Evolutionary conservation across 1,140 invertebrate genomes (phyloP), one percentile per base, ranked within the genome.

Genomic region (Trichogramma pretiosum): DNA sequence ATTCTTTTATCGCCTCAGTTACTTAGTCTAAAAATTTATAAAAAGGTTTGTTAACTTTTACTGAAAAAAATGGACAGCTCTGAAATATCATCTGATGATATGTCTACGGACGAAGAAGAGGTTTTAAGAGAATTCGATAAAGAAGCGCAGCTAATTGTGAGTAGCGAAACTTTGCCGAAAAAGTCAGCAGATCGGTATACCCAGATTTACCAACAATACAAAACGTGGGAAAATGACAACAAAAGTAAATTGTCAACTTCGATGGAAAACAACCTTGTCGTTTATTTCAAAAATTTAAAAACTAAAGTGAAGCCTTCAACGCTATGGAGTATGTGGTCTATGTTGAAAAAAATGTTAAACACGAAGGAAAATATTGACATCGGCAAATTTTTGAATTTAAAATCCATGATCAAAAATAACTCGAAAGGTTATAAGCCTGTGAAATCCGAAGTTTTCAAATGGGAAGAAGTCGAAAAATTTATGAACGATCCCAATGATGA

Each of bases 331-430:
- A n/a, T n/a, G n/a, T n/a, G n/a, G n/a, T n/a, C n/a, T n/a, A n/a
- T n/a, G n/a, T n/a, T n/a, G n/a, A n/a, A 34, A 40, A 35, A 50
- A 50, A 16, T n/a, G 16, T 54, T n/a, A 26, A 42, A n/a, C 18
- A 18, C 19, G n/a, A 41, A 45, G 19, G 39, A 50, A 13, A n/a
- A 46, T 23, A 40, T 53, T 34, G 51, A 53, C 32, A 48, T 53
- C 19, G 26, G 26, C 21, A 43, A 42, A 33, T 53, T 48, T 45
- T 14, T 24, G n/a, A 46, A 50, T 39, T 50, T 54, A 24, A 46
- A 54, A 43, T 18, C 35, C 42, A 34, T 50, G 21, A 3, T 54
- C 11, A 44, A 54, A 50, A 54, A 24, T 21, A 38, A 49, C 32
- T 22, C 36, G 3, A 41, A 49, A 46, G 42, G 52, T 38, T 36